A percentile compares a stretch with the other conserved stretches of the same genome.
Evolutionary conservation across 2,797 vertebrate genomes (phyloP).

Genomic region (Silurus aristotelis): DNA sequence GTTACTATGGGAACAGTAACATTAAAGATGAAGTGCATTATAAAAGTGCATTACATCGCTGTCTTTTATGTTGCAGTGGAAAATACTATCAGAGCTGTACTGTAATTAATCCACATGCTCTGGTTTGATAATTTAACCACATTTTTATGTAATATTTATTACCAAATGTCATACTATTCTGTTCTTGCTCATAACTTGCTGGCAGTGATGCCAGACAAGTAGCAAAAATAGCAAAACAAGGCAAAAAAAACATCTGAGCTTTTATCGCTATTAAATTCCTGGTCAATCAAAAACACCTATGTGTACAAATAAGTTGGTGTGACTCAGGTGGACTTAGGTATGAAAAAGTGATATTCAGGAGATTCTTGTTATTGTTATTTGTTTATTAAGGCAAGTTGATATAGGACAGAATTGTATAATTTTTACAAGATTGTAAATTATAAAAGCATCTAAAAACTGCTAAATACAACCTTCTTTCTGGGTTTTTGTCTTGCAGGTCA

Average conservation of each 20-base stretch:
- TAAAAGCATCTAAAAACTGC: neutral
- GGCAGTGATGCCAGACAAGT: neutral
- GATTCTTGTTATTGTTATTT: neutral
- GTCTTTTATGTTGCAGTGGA: neutral
- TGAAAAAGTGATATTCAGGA: neutral
- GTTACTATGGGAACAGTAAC: neutral
- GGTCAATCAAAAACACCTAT: neutral
- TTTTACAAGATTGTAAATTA: neutral
- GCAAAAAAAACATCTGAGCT: neutral
- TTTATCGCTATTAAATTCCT: neutral
- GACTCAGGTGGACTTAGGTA: neutral
- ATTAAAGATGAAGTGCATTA: neutral
- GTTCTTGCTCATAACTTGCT: neutral
- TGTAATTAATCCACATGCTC: neutral
- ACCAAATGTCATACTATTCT: neutral
- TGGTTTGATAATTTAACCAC: neutral
- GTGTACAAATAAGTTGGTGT: neutral
- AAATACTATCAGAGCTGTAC: neutral
- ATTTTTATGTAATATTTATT: neutral
- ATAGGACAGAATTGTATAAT: neutral
- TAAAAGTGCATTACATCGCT: neutral
- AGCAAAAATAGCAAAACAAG: neutral
- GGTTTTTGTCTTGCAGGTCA: conserved; percentile 68
- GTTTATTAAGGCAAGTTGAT: neutral
- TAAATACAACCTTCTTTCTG: neutral